phyloP scores from a whole-genome alignment of 1,140 invertebrate genomes.

The Acromyrmex charruanus region DNA sequence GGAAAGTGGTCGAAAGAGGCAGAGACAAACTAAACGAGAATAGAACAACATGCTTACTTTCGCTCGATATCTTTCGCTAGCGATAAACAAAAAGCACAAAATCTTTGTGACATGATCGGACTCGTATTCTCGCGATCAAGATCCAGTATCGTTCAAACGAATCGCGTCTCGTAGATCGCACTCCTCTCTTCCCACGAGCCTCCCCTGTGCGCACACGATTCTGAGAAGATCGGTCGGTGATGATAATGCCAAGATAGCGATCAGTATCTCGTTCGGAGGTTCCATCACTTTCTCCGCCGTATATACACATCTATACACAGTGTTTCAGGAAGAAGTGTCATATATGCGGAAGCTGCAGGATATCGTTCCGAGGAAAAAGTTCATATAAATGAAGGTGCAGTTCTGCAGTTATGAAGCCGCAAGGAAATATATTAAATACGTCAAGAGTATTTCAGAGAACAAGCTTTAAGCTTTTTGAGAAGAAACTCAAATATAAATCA shows the following conservation, averaged over 20 bases:
- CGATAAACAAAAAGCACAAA: conserved; percentile 39
- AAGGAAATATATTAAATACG: conserved; percentile 17
- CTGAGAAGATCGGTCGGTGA: conserved; percentile 81
- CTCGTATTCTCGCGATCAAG: conserved; percentile 70
- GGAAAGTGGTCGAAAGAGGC: background rate
- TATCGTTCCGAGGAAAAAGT: conserved; percentile 34
- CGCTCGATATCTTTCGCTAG: conserved; percentile 16
- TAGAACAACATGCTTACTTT: conserved; percentile 26
- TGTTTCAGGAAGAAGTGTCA: conserved; percentile 60
- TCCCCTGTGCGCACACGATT: conserved; percentile 72
- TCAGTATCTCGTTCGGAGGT: conserved; percentile 81
- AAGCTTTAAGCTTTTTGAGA: background rate
- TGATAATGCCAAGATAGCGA: conserved; percentile 82
- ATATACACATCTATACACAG: conserved; percentile 49
- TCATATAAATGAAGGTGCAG: conserved; percentile 44
- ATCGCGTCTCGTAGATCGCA: conserved; percentile 70
- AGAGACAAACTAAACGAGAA: background rate
- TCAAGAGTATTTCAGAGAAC: conserved; percentile 9
- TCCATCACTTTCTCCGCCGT: conserved; percentile 84
- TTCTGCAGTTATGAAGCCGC: background rate
- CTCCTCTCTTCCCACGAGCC: conserved; percentile 80
- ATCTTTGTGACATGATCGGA: conserved; percentile 14
- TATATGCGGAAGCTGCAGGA: conserved; percentile 51
- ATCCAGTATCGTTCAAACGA: conserved; percentile 53
- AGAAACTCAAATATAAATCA: background rate